Percentiles rank a stretch among this genome's conserved stretches.
These are phyloP conservation scores for Germaria angustata DNA, from an alignment of 2,888 invertebrate species.

Conservation along the genomic window DNA sequence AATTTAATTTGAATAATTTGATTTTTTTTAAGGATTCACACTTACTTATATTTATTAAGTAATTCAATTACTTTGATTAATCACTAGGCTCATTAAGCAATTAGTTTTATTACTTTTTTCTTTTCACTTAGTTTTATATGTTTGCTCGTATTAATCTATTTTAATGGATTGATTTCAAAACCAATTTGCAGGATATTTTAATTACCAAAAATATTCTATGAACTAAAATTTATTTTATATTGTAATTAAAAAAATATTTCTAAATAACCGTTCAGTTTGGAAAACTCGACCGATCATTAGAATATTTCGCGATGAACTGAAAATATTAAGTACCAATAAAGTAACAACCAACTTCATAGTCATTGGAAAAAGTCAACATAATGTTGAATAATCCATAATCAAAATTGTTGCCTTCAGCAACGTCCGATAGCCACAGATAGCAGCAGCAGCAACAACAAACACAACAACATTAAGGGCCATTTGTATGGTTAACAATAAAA, in stretches of 20 bases:
- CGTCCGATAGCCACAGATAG: neutral
- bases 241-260: neutral
- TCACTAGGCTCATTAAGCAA: too few relatives aligned
- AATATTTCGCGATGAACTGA: conserved; percentile 77
- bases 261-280: conserved; percentile 49
- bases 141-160: neutral
- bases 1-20: too few relatives aligned
- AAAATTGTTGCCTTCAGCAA: conserved; percentile 58
- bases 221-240: conserved; percentile 13
- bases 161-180: neutral
- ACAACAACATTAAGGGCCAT: conserved; percentile 47
- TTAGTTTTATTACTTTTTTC: too few relatives aligned
- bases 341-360: conserved; percentile 53
- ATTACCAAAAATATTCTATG: neutral
- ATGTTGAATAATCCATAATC: conserved; percentile 59
- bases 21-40: neutral
- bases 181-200: conserved; percentile 14
- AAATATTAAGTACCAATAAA: conserved; percentile 65
- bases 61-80: too few relatives aligned
- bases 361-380: conserved; percentile 54
- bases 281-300: conserved; percentile 77
- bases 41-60: neutral
- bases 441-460: conserved; percentile 23
- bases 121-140: neutral
- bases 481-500: conserved; percentile 40